Base-by-base conservation (phyloP, 2,888 invertebrate species). In the Drosophila cognata region DNA sequence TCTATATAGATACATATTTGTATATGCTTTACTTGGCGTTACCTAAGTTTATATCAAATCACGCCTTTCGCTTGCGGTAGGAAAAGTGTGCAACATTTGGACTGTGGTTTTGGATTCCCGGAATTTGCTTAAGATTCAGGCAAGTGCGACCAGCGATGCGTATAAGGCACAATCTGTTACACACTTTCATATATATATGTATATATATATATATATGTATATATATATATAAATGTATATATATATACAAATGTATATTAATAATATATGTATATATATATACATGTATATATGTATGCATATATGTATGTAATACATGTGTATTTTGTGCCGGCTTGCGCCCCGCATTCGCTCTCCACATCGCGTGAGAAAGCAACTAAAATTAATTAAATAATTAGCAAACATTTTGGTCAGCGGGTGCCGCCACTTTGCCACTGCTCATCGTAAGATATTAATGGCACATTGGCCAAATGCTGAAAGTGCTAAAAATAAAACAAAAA, bases 361-460 rank as follows among this genome's bases (percentile, higher is more conserved):
- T 80, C 77, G 75, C 80, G 88, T 84, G 84, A 61, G 58, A 52
- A 71, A 50, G 46, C 43, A 50, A 55, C 51, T 64, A 69, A 79
- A 85, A 79, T 81, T 84, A 88, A 85, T 85, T 81, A 77, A 88
- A 81, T 81, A 77, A 79, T 83, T 88, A 81, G 67, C 64, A 61
- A 61, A n/a, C 16, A 57, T 43, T 57, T 41, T 31, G n/a, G 53
- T 21, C 29, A 52, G 43, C 28, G 28, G 58, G 16, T 43, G 53
- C 25, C 31, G 52, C 16, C 56, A 25, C 18, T 21, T 46, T 60
- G 53, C 52, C 65, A 13, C 50, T 21, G 43, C 31, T 57, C 43
- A 31, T 43, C 31, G 38, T 59, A 65, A 50, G 61, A 62, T 56
- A 66, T 72, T 66, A 72, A 72, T 72, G 73, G 38, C 64, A 61